A percentile compares a stretch with the other conserved stretches of the same genome.
These are phyloP conservation scores for Eutolmus rufibarbis DNA, from an alignment of 2,888 invertebrate genomes.

Conservation along the genomic window DNA sequence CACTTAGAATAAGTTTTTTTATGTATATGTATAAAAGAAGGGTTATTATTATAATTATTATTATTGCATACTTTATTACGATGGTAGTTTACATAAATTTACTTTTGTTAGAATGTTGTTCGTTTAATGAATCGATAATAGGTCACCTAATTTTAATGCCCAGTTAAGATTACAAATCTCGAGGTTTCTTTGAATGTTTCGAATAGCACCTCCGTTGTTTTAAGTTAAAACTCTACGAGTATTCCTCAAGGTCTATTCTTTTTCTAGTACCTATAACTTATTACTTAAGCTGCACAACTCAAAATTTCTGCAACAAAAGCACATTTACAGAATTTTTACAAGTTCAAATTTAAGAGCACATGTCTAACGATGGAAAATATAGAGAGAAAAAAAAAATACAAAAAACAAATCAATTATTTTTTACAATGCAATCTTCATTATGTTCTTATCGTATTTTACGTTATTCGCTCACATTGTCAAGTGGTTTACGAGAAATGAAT, in stretches of 20 bases:
- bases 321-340: background rate
- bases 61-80: background rate
- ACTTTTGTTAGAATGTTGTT: conserved; percentile 21
- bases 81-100: background rate
- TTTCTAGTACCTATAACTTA: background rate
- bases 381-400: background rate
- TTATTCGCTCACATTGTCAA: conserved; percentile 3
- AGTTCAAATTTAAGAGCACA: background rate
- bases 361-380: background rate
- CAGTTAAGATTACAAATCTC: conserved; percentile 30
- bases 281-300: background rate
- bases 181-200: background rate
- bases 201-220: background rate
- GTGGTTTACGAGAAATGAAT: background rate
- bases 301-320: background rate
- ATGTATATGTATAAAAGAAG: conserved; percentile 25
- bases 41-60: background rate
- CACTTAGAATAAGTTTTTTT: conserved; percentile 28
- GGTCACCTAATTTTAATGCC: conserved; percentile 7
- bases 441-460: background rate
- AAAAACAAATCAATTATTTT: background rate
- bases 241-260: background rate
- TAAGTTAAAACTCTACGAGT: background rate
- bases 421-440: background rate
- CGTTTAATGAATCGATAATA: background rate